These are phyloP conservation scores for Ariolimax columbianus DNA, from an alignment of 2,888 invertebrate species.

Conservation along the genomic window DNA sequence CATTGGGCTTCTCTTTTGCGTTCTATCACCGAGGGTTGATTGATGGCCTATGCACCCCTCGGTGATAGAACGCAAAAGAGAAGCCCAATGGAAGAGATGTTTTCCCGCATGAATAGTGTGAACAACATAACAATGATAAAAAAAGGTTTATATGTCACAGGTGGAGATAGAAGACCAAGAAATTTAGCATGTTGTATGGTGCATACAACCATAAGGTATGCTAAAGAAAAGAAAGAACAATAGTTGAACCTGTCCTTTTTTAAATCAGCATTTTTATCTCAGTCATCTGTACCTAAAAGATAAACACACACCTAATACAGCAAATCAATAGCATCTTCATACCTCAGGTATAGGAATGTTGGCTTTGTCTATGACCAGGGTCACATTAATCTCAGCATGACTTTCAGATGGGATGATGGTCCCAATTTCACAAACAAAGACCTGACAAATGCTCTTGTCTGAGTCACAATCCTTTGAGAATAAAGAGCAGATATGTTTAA, in stretches of 20 bases:
- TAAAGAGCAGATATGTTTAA: not conserved
- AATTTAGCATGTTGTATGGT: too few species aligned
- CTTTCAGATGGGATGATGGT: not conserved
- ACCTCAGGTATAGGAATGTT: slow-evolving; percentile 47
- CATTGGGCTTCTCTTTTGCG: too few species aligned
- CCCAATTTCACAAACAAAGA: slow-evolving; percentile 26
- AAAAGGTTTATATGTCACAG: too few species aligned
- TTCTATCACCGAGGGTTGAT: too few species aligned
- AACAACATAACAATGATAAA: too few species aligned
- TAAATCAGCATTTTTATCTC: not conserved
- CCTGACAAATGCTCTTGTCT: slow-evolving; percentile 12
- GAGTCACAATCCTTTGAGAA: slow-evolving; percentile 28
- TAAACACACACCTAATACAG: not conserved
- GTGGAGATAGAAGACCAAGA: too few species aligned
- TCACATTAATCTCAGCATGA: slow-evolving; percentile 40
- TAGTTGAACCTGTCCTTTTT: not conserved
- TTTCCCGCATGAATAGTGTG: too few species aligned
- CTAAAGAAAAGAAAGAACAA: not conserved
- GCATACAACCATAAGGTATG: too few species aligned
- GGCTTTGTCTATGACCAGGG: slow-evolving; percentile 26
- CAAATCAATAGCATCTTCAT: too few species aligned
- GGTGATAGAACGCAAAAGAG: too few species aligned
- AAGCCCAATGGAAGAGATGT: too few species aligned
- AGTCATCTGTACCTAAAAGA: not conserved
- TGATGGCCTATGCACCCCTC: too few species aligned